Evolutionary conservation across 2,797 vertebrate genomes (phyloP).

Genomic region (Poecilia wingei): DNA sequence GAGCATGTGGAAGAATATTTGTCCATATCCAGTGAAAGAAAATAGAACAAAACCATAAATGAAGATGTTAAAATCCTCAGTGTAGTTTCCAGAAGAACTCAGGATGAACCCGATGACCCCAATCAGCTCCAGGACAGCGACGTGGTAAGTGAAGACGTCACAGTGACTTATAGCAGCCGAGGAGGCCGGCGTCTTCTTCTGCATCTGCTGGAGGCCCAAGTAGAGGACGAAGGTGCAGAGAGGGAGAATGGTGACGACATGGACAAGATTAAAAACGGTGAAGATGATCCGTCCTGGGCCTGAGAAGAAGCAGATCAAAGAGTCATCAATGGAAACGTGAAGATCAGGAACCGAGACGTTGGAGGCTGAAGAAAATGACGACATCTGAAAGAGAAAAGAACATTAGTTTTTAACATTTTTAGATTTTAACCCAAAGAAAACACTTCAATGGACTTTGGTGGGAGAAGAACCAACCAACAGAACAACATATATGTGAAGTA

Average conservation of each 20-base stretch:
- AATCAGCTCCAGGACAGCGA: not conserved
- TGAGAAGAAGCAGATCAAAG: not conserved
- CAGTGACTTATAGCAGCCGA: not conserved
- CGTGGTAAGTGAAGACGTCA: conserved; percentile 6
- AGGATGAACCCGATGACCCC: not conserved
- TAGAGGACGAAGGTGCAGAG: not conserved
- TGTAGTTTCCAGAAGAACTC: not conserved
- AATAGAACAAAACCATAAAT: accelerated
- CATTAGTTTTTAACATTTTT: not conserved
- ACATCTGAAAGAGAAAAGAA: not conserved
- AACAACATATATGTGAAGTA: not conserved
- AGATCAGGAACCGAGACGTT: not conserved
- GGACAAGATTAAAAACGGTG: not conserved
- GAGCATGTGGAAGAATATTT: conserved; percentile 15
- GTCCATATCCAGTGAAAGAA: not conserved
- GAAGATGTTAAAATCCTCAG: accelerated
- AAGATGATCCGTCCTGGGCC: not conserved
- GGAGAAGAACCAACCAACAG: not conserved
- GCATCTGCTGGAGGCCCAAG: not conserved
- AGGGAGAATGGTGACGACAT: not conserved
- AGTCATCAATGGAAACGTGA: accelerated
- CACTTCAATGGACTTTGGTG: not conserved
- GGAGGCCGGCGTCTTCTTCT: not conserved
- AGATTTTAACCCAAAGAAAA: not conserved
- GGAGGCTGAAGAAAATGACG: not conserved